Conservation (phyloP, 2,888 invertebrate species). For the Lissonota sp. region DNA sequence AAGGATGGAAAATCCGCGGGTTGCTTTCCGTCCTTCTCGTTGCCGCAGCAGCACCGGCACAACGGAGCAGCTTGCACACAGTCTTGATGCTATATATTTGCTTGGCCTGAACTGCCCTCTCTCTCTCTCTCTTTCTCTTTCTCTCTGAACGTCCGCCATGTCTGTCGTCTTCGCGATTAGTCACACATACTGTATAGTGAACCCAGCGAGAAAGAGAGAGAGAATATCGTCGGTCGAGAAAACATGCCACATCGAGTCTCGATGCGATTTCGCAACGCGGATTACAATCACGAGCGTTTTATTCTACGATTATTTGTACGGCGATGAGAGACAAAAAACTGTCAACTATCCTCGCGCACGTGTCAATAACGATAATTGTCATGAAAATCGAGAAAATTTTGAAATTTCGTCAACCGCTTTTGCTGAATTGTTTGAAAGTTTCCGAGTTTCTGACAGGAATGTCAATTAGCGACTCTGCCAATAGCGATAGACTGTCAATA, state of each 20-base stretch:
- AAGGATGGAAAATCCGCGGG: conserved; percentile 57
- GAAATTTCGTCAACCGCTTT: no score
- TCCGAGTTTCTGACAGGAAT: no score
- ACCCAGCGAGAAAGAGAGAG: background rate
- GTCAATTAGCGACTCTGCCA: no score
- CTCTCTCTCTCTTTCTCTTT: conserved; percentile 1
- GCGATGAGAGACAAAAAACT: no score
- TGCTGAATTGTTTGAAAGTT: no score
- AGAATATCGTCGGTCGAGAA: conserved; percentile 4
- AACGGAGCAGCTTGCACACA: no score
- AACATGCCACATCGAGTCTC: background rate
- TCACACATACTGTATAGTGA: conserved; percentile 51
- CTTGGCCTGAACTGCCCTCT: background rate
- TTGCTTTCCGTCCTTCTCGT: conserved; percentile 54
- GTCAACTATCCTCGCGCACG: no score
- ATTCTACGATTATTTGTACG: background rate
- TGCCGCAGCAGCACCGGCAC: conserved; percentile 46
- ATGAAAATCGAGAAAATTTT: no score
- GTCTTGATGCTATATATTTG: conserved; percentile 5
- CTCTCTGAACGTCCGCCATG: conserved; percentile 58
- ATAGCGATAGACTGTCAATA: no score
- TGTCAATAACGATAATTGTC: no score
- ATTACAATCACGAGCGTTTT: background rate
- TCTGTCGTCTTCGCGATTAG: conserved; percentile 66
- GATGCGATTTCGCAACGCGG: background rate